Conservation (phyloP, 2,888 invertebrate species). For the Hypercompe scribonia region DNA sequence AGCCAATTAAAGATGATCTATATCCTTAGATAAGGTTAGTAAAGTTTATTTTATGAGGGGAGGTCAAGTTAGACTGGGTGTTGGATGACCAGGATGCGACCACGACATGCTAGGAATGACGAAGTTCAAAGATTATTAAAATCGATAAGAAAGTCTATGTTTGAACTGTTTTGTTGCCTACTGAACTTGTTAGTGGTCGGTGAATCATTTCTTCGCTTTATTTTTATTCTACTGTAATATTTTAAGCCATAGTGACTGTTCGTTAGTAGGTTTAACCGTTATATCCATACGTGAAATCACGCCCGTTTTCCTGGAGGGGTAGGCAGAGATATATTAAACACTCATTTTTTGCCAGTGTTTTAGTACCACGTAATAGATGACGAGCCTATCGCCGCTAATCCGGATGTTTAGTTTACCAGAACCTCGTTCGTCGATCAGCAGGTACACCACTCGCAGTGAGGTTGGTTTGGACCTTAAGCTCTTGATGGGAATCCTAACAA, state of each 20-base stretch:
- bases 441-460: no score
- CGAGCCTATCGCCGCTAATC: no score
- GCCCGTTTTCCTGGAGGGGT: no score
- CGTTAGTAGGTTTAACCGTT: background rate
- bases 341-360: no score
- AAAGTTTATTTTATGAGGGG: background rate
- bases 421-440: no score
- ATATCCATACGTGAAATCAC: no score
- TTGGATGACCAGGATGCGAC: constrained; percentile 53
- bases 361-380: no score
- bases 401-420: no score
- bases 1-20: constrained; percentile 32
- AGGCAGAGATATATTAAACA: no score
- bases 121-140: constrained; percentile 53
- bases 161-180: constrained; percentile 32
- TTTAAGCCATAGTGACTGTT: background rate
- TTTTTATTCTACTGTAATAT: background rate
- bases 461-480: no score
- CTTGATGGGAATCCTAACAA: no score
- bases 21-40: constrained; percentile 16
- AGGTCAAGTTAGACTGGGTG: constrained; percentile 29
- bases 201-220: background rate
- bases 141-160: constrained; percentile 40
- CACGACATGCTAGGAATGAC: constrained; percentile 55
- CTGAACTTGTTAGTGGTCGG: constrained; percentile 5